Conservation (phyloP, 2,888 invertebrate species). For the Globia sparganii region DNA sequence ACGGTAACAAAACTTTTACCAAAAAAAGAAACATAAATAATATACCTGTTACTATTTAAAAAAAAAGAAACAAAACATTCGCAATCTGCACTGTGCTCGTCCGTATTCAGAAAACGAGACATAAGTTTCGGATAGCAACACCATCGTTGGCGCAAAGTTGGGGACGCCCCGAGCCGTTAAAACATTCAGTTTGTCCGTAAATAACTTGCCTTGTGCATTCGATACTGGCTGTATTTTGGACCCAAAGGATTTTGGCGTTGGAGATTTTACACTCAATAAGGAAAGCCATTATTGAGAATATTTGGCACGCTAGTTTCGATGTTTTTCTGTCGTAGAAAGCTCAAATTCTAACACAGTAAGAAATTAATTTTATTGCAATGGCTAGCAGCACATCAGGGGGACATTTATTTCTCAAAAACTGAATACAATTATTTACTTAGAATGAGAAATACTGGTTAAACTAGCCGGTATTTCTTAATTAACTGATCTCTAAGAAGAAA, state of each 20-base stretch:
- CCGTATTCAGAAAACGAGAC: constrained; percentile 54
- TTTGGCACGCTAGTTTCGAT: not conserved
- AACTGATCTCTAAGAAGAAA: no score
- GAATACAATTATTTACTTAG: not conserved
- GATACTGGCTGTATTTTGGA: constrained; percentile 28
- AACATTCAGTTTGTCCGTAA: constrained; percentile 68
- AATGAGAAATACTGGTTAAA: not conserved
- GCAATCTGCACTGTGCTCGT: constrained; percentile 35
- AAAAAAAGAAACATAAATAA: constrained; percentile 8
- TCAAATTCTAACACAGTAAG: not conserved
- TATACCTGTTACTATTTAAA: constrained; percentile 1
- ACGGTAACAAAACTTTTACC: constrained; percentile 10
- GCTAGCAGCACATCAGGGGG: not conserved
- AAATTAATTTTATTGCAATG: not conserved
- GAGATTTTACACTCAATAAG: constrained; percentile 22
- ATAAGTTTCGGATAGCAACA: constrained; percentile 67
- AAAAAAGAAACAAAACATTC: constrained; percentile 30
- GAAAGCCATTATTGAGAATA: not conserved
- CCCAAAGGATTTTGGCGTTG: not conserved
- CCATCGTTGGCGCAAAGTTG: constrained; percentile 67
- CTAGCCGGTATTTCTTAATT: no score
- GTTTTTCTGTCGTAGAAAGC: not conserved
- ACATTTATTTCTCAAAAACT: not conserved
- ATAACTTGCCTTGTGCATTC: constrained; percentile 60
- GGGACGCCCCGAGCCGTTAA: constrained; percentile 68